Percentiles rank a stretch among this genome's conserved stretches.
Evolutionary conservation across 2,888 invertebrate genomes (phyloP).

Genomic region (Sympetrum striolatum): DNA sequence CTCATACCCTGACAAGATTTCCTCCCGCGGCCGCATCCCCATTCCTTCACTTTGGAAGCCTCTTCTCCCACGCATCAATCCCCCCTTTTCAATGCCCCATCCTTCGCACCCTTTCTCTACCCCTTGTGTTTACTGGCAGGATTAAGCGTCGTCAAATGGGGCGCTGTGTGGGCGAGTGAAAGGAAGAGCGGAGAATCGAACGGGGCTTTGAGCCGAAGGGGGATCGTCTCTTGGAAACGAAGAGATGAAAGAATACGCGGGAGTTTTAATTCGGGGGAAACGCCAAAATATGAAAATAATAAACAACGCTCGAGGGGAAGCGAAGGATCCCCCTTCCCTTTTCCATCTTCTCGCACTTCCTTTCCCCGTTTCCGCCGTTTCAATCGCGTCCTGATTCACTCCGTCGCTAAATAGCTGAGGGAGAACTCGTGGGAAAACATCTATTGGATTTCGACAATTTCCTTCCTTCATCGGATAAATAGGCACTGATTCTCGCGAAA

Average conservation of each 20-base stretch:
- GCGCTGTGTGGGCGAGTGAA: not conserved
- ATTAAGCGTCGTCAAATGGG: slow-evolving; percentile 25
- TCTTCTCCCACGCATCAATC: not conserved
- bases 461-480: not conserved
- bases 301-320: not conserved
- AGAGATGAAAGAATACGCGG: slow-evolving; percentile 13
- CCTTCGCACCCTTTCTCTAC: not conserved
- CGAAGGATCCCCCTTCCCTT: not conserved
- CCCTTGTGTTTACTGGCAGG: slow-evolving; percentile 21
- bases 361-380: not conserved
- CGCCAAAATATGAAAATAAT: slow-evolving; percentile 11
- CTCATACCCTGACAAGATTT: not conserved
- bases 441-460: not conserved
- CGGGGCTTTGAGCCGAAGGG: not conserved
- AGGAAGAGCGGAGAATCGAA: not conserved
- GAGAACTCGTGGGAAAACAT: not conserved
- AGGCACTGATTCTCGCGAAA: not conserved
- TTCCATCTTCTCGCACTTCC: no score
- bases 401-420: not conserved
- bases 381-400: not conserved
- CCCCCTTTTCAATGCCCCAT: not conserved
- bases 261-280: slow-evolving; percentile 25
- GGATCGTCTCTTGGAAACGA: not conserved
- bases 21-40: not conserved
- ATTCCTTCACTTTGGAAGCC: not conserved